Conservation (phyloP, 2,888 invertebrate genomes). For the Pterostichus madidus region DNA sequence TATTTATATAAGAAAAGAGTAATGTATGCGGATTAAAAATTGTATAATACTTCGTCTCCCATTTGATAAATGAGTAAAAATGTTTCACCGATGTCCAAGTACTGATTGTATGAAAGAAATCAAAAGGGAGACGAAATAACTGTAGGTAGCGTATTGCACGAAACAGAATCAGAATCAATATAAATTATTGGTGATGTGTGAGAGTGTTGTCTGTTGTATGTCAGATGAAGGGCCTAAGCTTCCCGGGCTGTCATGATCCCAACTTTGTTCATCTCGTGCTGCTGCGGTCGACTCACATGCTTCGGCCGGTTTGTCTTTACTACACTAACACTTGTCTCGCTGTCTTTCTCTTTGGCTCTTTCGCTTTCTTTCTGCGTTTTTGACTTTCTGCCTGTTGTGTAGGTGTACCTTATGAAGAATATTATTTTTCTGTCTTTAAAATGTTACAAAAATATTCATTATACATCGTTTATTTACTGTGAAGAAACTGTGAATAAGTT, state of each 20-base stretch:
- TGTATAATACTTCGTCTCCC: constrained; percentile 64
- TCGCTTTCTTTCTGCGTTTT: constrained; percentile 45
- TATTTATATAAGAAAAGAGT: constrained; percentile 21
- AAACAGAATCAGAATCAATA: neutral
- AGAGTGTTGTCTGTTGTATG: constrained; percentile 71
- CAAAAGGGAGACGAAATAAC: neutral
- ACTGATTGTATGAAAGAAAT: neutral
- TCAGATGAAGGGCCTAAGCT: constrained; percentile 96
- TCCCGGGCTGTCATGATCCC: constrained; percentile 97
- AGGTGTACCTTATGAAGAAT: no score
- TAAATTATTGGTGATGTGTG: constrained; percentile 67
- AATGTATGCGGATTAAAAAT: constrained; percentile 68
- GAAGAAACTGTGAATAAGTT: neutral
- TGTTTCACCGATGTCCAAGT: neutral
- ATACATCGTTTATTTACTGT: neutral
- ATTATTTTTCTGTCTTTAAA: no score
- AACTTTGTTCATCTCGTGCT: constrained; percentile 97
- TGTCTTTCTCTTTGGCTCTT: constrained; percentile 55
- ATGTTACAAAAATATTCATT: no score
- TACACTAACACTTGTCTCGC: constrained; percentile 70
- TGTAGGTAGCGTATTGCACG: constrained; percentile 21
- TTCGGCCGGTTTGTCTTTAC: constrained; percentile 93
- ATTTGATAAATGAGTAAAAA: neutral
- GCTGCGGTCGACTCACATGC: constrained; percentile 97
- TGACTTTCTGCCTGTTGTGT: neutral